Evolutionary conservation across 2,888 invertebrate genomes (phyloP).

Genomic region (Camptogramma bilineatum): DNA sequence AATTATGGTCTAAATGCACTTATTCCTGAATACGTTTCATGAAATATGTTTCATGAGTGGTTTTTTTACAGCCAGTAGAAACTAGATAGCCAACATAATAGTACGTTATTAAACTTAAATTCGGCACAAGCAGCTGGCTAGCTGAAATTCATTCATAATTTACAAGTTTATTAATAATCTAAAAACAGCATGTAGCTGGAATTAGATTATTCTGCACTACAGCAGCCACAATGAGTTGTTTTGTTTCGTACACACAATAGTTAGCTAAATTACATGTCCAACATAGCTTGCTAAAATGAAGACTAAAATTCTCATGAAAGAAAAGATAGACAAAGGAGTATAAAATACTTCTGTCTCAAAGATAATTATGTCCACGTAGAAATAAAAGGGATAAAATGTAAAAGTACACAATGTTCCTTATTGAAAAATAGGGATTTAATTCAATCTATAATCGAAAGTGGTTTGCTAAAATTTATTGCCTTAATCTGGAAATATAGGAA

Average conservation of each 20-base stretch:
- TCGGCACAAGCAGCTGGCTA: not conserved
- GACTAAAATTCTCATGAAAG: not conserved
- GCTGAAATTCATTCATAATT: not conserved
- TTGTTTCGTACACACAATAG: not conserved
- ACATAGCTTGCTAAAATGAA: not conserved
- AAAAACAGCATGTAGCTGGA: slow-evolving; percentile 9
- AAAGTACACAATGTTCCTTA: too few species aligned
- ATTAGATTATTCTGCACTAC: not conserved
- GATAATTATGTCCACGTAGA: too few species aligned
- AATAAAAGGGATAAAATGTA: too few species aligned
- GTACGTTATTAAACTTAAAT: not conserved
- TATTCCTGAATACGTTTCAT: too few species aligned
- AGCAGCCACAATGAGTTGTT: not conserved
- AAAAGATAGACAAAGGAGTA: not conserved
- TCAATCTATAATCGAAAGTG: too few species aligned
- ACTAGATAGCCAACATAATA: not conserved
- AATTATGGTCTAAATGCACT: not conserved
- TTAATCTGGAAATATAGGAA: not conserved
- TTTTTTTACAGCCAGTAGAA: not conserved
- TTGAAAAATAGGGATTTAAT: too few species aligned
- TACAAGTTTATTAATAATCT: slow-evolving; percentile 3
- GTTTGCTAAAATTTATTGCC: too few species aligned
- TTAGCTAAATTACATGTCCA: not conserved
- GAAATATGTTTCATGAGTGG: not conserved
- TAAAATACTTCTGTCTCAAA: not conserved